A percentile compares a stretch with the other conserved stretches of the same genome.
These are phyloP conservation scores for Torymus auratus DNA, from an alignment of 2,888 invertebrate genomes.

Conservation along the genomic window DNA sequence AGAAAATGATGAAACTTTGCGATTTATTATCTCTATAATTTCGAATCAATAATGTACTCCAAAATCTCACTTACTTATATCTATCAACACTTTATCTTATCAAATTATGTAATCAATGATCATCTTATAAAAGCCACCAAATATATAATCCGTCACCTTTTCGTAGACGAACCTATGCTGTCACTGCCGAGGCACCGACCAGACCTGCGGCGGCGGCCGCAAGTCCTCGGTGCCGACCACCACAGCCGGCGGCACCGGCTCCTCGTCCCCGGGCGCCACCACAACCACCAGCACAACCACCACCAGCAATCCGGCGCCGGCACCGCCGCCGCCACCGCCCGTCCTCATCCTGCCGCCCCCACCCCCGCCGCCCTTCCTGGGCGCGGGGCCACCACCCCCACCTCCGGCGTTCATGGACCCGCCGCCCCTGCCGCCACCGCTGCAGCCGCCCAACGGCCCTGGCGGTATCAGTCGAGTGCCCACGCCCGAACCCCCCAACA, in stretches of 20 bases:
- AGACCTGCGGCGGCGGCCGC: constrained; percentile 71
- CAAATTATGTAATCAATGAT: background rate
- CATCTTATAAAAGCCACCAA: too few species aligned
- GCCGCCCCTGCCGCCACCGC: constrained; percentile 74
- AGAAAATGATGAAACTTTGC: too few species aligned
- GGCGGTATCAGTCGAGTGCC: constrained; percentile 62
- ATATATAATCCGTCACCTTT: too few species aligned
- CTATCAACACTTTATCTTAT: background rate
- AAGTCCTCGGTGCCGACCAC: constrained; percentile 72
- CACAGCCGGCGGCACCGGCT: constrained; percentile 72
- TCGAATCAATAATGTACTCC: too few species aligned
- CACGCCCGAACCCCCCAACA: constrained; percentile 72
- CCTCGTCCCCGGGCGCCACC: constrained; percentile 63
- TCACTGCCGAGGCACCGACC: constrained; percentile 74
- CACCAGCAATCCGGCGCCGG: constrained; percentile 57
- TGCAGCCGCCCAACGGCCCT: constrained; percentile 72
- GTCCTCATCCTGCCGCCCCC: constrained; percentile 70
- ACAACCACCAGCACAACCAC: constrained; percentile 63
- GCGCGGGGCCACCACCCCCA: constrained; percentile 18
- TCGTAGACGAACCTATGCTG: constrained; percentile 76
- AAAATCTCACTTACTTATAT: too few species aligned
- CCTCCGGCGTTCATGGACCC: constrained; percentile 60
- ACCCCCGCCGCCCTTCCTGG: constrained; percentile 73
- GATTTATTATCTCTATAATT: too few species aligned
- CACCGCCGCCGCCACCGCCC: constrained; percentile 77